phyloP scores from a whole-genome alignment of 2,797 vertebrate genomes.

The Bovichtus diacanthus region DNA sequence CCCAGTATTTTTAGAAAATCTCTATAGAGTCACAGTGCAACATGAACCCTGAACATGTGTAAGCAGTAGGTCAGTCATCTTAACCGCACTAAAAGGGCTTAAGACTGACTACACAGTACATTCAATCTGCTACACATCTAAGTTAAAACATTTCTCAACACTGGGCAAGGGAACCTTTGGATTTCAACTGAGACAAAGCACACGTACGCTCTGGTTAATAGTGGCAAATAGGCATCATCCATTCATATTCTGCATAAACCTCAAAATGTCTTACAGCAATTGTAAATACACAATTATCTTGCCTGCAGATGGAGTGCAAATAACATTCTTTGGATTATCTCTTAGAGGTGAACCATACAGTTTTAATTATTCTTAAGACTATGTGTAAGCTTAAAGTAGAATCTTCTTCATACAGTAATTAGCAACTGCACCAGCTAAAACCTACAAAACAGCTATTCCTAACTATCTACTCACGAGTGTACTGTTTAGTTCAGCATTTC shows the following conservation, averaged over 20 bases:
- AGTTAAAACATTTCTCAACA: constrained; percentile 35
- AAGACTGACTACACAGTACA: constrained; percentile 59
- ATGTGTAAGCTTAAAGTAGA: constrained; percentile 24
- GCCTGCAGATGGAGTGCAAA: constrained; percentile 70
- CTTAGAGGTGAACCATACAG: constrained; percentile 38
- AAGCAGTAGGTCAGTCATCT: constrained; percentile 52
- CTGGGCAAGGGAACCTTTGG: neutral
- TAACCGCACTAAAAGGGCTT: constrained; percentile 56
- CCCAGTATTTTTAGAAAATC: constrained; percentile 61
- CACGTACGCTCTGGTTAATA: constrained; percentile 22
- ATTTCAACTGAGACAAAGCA: constrained; percentile 38
- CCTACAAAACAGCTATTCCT: constrained; percentile 27
- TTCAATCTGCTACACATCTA: constrained; percentile 55
- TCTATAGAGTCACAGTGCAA: constrained; percentile 75
- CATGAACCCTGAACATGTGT: constrained; percentile 73
- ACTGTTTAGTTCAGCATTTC: constrained; percentile 48
- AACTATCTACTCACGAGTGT: constrained; percentile 17
- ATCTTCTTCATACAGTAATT: constrained; percentile 32
- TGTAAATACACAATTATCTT: constrained; percentile 54
- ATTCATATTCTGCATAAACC: constrained; percentile 39
- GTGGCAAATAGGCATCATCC: constrained; percentile 33
- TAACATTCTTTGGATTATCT: constrained; percentile 82
- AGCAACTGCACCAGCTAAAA: constrained; percentile 27
- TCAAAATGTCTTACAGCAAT: constrained; percentile 39
- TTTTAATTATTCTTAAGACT: constrained; percentile 36